A percentile compares a stretch with the other conserved stretches of the same genome.
phyloP scores from a whole-genome alignment of 2,113 vertebrate genomes.

The Chitala chitala region DNA sequence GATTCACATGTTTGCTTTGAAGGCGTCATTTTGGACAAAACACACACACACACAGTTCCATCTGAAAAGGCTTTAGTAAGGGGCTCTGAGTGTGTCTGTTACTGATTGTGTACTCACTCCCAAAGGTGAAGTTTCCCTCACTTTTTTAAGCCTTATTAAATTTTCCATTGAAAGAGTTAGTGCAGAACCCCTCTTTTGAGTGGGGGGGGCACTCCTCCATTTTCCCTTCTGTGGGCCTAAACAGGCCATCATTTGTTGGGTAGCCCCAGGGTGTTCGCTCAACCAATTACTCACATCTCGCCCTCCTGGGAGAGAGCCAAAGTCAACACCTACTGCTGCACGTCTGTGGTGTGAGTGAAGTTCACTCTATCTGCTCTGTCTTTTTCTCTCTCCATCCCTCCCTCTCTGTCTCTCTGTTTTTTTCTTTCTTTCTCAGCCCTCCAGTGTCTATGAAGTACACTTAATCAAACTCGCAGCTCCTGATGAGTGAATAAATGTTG shows the following conservation, averaged over 20 bases:
- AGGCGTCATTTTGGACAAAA: not conserved
- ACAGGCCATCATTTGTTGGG: constrained; percentile 26
- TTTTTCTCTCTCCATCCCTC: not conserved
- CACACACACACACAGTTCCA: not conserved
- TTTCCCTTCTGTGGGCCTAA: constrained; percentile 4
- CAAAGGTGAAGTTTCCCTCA: constrained; percentile 1
- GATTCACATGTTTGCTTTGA: not conserved
- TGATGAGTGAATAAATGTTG: not conserved
- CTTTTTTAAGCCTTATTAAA: constrained; percentile 3
- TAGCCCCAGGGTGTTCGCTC: constrained; percentile 5
- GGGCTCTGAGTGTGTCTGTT: not conserved
- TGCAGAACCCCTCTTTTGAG: not conserved
- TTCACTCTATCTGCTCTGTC: not conserved
- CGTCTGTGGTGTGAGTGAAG: not conserved
- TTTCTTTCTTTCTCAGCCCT: not conserved
- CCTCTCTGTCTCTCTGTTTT: not conserved
- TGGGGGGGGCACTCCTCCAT: not conserved
- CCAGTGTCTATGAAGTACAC: too few relatives aligned
- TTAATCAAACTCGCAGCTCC: constrained; percentile 2
- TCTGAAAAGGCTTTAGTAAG: too few relatives aligned
- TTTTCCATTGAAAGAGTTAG: constrained; percentile 9
- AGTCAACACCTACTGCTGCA: constrained; percentile 23
- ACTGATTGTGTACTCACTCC: not conserved
- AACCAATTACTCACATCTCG: constrained; percentile 19
- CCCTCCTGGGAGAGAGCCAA: constrained; percentile 24